Base-by-base conservation (phyloP, 2,797 vertebrate species). In the Coregonus ussuriensis region DNA sequence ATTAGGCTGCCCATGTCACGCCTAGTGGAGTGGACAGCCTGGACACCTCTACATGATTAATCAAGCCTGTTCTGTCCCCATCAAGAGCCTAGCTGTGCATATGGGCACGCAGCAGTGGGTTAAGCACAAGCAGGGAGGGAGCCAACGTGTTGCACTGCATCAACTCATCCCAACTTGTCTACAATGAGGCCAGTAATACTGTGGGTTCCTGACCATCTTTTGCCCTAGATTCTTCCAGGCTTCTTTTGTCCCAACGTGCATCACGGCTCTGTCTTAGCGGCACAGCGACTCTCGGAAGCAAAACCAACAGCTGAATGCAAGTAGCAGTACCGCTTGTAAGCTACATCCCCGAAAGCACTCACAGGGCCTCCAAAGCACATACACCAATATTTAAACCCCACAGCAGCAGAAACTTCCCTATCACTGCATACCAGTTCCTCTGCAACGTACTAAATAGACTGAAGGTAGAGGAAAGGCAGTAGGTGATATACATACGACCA, bases 221-320 rank as follows among this genome's bases (percentile, higher is more conserved):
- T 88, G 82, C 72, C 82, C 86, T 74, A 88, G 83, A 88, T 88
- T 79, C 53, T 25, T 78, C 41, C 47, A 41, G 25, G 35, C 33
- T 69, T 75, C 37, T 29, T 70, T 35, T n/a, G 72, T 25, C 13
- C 62, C 54, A 71, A 63, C 63, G 37, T 72, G 25, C 18, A 74
- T 11, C 31, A 21, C 37, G 84, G 70, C 74, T 66, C 53, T 54
- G 51, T 6, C 16, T 15, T 18, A 18, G 53, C 4, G 14, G 16
- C 53, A 54, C 53, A 9, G 51, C 51, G 15, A 15, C 16, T 47
- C 41, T 13, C 41, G 9, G 41, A 47, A 47, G 41, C 41, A 47
- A 47, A 47, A 47, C 41, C 41, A 47, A 47, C 2, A 79, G 41
- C 72, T 71, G 76, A 77, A 7, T 6, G 56, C 41, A 47, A 13